Evolutionary conservation across 2,797 vertebrate species (phyloP).

Genomic region (Florisuga fusca): DNA sequence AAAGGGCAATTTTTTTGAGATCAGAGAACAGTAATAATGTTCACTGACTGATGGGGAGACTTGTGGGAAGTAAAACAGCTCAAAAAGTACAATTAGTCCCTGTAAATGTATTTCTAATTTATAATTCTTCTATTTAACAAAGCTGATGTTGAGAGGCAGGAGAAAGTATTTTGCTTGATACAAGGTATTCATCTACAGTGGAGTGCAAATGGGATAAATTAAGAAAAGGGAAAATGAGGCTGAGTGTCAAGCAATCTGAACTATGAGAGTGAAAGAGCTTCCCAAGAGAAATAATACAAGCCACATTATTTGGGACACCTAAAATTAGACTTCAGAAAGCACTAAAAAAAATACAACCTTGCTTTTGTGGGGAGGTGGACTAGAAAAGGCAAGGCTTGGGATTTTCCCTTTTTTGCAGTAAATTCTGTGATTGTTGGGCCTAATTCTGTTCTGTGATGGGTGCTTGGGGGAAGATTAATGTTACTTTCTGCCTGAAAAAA

Average conservation of each 20-base stretch:
- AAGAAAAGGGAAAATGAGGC: slow-evolving; percentile 49
- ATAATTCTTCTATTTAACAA: background rate
- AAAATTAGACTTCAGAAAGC: slow-evolving; percentile 55
- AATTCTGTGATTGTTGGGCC: background rate
- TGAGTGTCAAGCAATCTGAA: slow-evolving; percentile 30
- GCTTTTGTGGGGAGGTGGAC: background rate
- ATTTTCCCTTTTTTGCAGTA: background rate
- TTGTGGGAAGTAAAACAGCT: background rate
- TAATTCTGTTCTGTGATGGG: background rate
- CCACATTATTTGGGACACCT: slow-evolving; percentile 60
- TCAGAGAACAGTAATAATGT: background rate
- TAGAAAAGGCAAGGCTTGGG: slow-evolving; percentile 8
- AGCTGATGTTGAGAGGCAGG: background rate
- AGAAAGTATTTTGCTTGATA: background rate
- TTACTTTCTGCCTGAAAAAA: background rate
- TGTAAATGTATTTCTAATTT: background rate
- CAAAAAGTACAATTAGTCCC: background rate
- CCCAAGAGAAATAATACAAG: slow-evolving; percentile 52
- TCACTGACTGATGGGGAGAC: background rate
- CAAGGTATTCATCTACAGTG: background rate
- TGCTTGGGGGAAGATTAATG: background rate
- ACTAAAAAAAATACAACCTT: slow-evolving; percentile 39
- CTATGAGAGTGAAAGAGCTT: background rate
- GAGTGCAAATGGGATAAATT: slow-evolving; percentile 7
- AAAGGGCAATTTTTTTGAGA: background rate